Evolutionary conservation across 2,113 vertebrate genomes (phyloP).

Genomic region (Ranitomeya imitator): DNA sequence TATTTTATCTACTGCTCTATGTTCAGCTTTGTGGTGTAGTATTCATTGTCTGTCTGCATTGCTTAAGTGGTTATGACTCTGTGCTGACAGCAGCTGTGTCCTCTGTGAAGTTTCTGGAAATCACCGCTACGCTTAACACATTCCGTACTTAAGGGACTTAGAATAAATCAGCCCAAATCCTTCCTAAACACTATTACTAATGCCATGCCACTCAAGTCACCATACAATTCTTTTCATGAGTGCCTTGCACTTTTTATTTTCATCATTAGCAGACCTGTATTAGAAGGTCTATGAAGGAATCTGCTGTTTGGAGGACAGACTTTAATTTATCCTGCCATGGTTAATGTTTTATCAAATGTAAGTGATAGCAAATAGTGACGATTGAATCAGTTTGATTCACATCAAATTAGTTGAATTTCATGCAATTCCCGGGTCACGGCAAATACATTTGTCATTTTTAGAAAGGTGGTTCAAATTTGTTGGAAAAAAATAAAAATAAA

Average conservation of each 20-base stretch:
- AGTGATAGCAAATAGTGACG: neutral
- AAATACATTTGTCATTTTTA: no score
- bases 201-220: neutral
- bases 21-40: constrained; percentile 41
- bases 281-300: neutral
- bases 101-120: neutral
- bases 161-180: neutral
- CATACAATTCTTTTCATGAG: neutral
- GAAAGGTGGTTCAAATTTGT: no score
- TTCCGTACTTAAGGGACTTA: neutral
- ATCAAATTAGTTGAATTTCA: no score
- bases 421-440: no score
- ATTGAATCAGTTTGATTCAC: no score
- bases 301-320: neutral
- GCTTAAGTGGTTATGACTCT: constrained; percentile 43
- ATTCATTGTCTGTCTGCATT: constrained; percentile 29
- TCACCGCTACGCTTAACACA: constrained; percentile 2
- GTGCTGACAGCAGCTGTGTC: constrained; percentile 31
- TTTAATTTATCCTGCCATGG: neutral
- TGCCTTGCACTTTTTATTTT: neutral
- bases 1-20: constrained; percentile 45
- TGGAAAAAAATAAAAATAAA: no score
- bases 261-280: neutral
- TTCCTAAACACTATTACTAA: neutral
- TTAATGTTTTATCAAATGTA: neutral